Percentiles rank a stretch among this genome's conserved stretches.
phyloP scores from a whole-genome alignment of 2,888 invertebrate species.

The Protodeltote pygarga region DNA sequence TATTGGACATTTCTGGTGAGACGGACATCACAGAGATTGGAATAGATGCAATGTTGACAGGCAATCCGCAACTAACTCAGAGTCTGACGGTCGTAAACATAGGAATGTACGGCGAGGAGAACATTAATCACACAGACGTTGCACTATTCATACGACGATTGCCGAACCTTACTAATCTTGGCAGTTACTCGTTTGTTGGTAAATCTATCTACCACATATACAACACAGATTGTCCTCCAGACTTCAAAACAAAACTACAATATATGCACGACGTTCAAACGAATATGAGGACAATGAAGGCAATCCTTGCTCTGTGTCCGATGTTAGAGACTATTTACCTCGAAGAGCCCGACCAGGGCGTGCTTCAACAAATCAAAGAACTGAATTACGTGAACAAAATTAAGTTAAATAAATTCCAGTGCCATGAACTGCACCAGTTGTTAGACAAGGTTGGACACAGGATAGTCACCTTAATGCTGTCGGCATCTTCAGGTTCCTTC shows the following conservation, averaged over 20 bases:
- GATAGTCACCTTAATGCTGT: slow-evolving; percentile 86
- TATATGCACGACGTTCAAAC: slow-evolving; percentile 90
- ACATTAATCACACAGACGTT: slow-evolving; percentile 89
- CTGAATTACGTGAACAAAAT: slow-evolving; percentile 83
- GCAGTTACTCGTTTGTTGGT: slow-evolving; percentile 90
- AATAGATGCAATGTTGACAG: slow-evolving; percentile 85
- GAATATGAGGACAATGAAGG: slow-evolving; percentile 86
- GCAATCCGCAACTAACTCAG: slow-evolving; percentile 83
- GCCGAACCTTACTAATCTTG: slow-evolving; percentile 88
- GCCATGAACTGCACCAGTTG: slow-evolving; percentile 87
- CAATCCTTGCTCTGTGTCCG: slow-evolving; percentile 88
- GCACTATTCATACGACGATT: slow-evolving; percentile 88
- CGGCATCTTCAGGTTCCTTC: slow-evolving; percentile 85
- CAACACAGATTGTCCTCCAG: slow-evolving; percentile 82
- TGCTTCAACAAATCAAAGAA: slow-evolving; percentile 81
- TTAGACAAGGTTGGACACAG: slow-evolving; percentile 85
- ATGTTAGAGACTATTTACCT: slow-evolving; percentile 88
- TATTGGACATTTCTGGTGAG: slow-evolving; percentile 90
- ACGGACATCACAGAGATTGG: slow-evolving; percentile 89
- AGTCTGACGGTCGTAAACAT: slow-evolving; percentile 88
- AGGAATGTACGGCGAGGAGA: slow-evolving; percentile 90
- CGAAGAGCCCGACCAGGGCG: slow-evolving; percentile 87
- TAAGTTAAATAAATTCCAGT: slow-evolving; percentile 88
- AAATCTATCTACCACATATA: slow-evolving; percentile 86
- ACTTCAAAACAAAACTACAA: slow-evolving; percentile 88